phyloP scores from a whole-genome alignment of 2,797 vertebrate genomes.

The Rhynchotus rufescens region DNA sequence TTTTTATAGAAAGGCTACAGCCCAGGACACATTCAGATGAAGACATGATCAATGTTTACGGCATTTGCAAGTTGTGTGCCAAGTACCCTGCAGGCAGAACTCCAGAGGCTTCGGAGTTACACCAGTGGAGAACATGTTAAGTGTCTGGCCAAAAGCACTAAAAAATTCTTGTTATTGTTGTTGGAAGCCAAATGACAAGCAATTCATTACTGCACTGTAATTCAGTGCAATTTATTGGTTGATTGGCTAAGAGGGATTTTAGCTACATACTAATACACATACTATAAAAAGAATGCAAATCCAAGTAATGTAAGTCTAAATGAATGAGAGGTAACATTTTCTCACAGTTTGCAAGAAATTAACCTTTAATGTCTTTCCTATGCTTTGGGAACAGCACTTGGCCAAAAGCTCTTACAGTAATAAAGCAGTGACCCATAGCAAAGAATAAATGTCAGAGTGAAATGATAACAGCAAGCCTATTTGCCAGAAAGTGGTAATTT shows the following conservation, averaged over 20 bases:
- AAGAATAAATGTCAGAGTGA: slow-evolving; percentile 70
- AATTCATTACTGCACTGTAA: slow-evolving; percentile 58
- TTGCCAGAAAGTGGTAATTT: slow-evolving; percentile 68
- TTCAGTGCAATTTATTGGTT: slow-evolving; percentile 62
- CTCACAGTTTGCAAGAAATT: slow-evolving; percentile 72
- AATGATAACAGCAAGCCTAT: slow-evolving; percentile 68
- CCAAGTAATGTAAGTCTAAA: slow-evolving; percentile 56
- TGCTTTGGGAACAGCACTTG: slow-evolving; percentile 68
- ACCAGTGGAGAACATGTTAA: slow-evolving; percentile 10
- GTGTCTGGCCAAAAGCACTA: slow-evolving; percentile 42
- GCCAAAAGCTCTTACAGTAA: slow-evolving; percentile 68
- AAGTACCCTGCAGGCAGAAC: slow-evolving; percentile 22
- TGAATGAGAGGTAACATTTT: slow-evolving; percentile 68
- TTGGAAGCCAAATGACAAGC: slow-evolving; percentile 53
- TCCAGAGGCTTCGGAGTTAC: slow-evolving; percentile 46
- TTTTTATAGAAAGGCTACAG: background rate
- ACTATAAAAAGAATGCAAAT: slow-evolving; percentile 71
- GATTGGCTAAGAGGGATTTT: slow-evolving; percentile 62
- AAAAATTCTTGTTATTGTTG: slow-evolving; percentile 40
- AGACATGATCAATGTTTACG: background rate
- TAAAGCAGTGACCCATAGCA: slow-evolving; percentile 66
- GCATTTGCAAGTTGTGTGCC: background rate
- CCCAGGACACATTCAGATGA: background rate
- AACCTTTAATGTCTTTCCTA: slow-evolving; percentile 68
- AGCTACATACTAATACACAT: slow-evolving; percentile 52